These are phyloP conservation scores for Prochilodus magdalenae DNA, from an alignment of 2,113 vertebrate species.

Conservation along the genomic window DNA sequence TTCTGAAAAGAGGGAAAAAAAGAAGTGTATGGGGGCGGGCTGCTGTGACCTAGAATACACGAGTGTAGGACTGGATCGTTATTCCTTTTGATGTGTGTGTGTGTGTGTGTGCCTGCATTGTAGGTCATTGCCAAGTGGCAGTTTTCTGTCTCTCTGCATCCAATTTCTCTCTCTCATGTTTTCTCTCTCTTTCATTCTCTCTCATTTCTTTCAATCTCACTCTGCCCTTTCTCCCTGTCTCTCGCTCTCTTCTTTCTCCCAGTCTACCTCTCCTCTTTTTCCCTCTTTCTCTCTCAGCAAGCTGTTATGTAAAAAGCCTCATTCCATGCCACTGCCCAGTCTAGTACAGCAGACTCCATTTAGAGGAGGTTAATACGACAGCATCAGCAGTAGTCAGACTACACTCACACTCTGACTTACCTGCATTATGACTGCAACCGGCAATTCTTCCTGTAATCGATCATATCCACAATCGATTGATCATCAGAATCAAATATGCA, in stretches of 20 bases:
- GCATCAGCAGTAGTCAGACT: not conserved
- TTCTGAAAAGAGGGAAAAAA: slow-evolving; percentile 30
- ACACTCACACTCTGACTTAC: not conserved
- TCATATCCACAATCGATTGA: not conserved
- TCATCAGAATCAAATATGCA: too few species aligned
- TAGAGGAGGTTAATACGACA: not conserved
- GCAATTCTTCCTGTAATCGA: not conserved
- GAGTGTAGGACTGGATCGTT: slow-evolving; percentile 53
- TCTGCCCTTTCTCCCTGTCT: not conserved
- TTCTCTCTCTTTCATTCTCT: not conserved
- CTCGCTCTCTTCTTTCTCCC: not conserved
- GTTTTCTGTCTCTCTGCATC: slow-evolving; percentile 29
- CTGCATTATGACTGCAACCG: not conserved
- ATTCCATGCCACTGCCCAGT: not conserved
- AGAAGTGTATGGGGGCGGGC: slow-evolving; percentile 46
- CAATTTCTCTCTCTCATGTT: slow-evolving; percentile 5
- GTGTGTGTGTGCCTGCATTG: slow-evolving; percentile 51
- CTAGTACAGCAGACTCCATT: not conserved
- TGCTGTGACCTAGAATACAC: slow-evolving; percentile 57
- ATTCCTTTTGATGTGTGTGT: slow-evolving; percentile 59
- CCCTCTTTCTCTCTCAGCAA: not conserved
- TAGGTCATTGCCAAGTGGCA: slow-evolving; percentile 58
- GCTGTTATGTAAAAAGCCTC: slow-evolving; percentile 35
- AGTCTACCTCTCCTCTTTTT: not conserved
- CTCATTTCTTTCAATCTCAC: too few species aligned